Base-by-base conservation (phyloP, 2,113 vertebrate genomes). In the Psittacus erithacus region DNA sequence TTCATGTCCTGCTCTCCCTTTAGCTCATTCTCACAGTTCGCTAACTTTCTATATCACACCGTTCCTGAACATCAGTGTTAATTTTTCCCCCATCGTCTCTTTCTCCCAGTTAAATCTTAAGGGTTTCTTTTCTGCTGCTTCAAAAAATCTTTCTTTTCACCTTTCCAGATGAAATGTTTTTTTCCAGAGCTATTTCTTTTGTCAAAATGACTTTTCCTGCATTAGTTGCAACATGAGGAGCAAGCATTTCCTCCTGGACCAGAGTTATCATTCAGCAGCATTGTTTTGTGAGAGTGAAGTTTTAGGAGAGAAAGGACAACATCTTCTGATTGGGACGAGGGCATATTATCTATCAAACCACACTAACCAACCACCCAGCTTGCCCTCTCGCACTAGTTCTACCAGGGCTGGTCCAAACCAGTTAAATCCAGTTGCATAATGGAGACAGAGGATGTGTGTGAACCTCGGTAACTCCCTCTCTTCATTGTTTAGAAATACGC, bases 401-500 rank as follows among this genome's bases (percentile, higher is more conserved):
- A 67, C 14, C 10, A 63, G 62, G n/a, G 41, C n/a, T 64, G 31
- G 60, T 70, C 59, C 2, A 1, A 71, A 63, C 15, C 23, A 13
- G 25, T 70, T 67, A 74, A 95, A 80, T 15, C 29, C 57, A 80
- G n/a, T 67, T 90, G 71, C 39, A 1, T n/a, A 82, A 20, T 5
- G 22, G 31, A 69, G 9, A 7, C 53, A 82, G 74, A 31, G 73
- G 57, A 84, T 17, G 3, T 55, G 29, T 67, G 41, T 91, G 84
- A 87, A 74, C 67, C 43, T 82, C 62, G 70, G 33, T 63, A 70
- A 52, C 46, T 90, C 87, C 44, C 20, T n/a, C 38, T 59, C 25
- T 80, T 49, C 75, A 67, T 78, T 92, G 44, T 67, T 88, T 74
- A 86, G 68, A 91, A 96, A 83, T 20, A 90, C 53, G 94, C 46